Evolutionary conservation across 2,797 vertebrate species (phyloP).

Genomic region (Vespertilio murinus): DNA sequence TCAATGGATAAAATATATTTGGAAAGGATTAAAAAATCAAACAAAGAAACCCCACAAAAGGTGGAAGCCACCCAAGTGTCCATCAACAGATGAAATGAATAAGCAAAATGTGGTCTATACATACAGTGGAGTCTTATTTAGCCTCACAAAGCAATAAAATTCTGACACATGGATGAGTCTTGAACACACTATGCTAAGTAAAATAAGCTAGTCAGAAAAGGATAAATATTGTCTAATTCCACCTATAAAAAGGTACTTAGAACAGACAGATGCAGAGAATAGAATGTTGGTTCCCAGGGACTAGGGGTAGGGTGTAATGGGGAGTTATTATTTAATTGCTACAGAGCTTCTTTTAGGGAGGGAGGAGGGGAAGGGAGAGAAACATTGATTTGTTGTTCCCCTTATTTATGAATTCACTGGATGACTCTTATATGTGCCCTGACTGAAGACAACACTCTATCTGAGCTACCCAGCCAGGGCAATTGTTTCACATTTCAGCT

Average conservation of each 20-base stretch:
- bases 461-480: neutral
- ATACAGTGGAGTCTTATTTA: neutral
- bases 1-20: no score
- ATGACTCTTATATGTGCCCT: neutral
- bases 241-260: neutral
- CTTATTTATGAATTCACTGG: neutral
- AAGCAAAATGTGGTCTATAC: neutral
- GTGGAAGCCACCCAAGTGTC: neutral
- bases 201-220: neutral
- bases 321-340: neutral
- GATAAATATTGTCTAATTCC: neutral
- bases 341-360: slow-evolving; percentile 31
- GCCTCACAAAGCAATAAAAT: slow-evolving; percentile 35
- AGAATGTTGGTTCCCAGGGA: neutral
- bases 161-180: neutral
- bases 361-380: neutral
- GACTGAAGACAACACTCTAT: no score
- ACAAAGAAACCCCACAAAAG: no score
- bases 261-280: neutral
- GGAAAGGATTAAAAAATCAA: no score
- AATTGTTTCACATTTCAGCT: neutral
- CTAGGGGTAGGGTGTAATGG: neutral
- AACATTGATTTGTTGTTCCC: neutral
- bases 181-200: neutral
- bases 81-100: neutral